Percentiles rank a stretch among this genome's conserved stretches.
phyloP scores from a whole-genome alignment of 2,888 invertebrate species.

The Aleiodes alternator region DNA sequence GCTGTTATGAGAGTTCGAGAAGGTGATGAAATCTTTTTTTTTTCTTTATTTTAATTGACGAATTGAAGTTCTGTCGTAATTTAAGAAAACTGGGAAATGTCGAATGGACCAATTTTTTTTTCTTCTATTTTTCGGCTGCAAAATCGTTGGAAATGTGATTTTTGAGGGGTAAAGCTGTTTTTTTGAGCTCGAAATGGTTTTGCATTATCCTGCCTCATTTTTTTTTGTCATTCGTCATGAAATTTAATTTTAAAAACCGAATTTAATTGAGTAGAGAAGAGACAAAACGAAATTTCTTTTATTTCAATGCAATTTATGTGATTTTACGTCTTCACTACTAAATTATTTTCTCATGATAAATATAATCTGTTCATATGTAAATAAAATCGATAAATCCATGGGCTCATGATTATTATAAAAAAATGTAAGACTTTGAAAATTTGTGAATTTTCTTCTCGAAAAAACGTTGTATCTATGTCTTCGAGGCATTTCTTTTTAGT shows the following conservation, averaged over 20 bases:
- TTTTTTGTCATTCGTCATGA: background rate
- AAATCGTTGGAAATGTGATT: background rate
- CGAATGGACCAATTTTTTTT: background rate
- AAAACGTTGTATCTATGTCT: conserved; percentile 1
- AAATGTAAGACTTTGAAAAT: conserved; percentile 19
- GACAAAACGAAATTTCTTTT: conserved; percentile 10
- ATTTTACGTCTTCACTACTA: background rate
- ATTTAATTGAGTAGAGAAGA: background rate
- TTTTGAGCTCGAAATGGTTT: background rate
- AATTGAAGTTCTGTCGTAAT: background rate
- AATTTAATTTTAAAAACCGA: background rate
- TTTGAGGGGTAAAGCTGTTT: background rate
- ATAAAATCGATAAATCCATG: conserved; percentile 19
- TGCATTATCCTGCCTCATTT: conserved; percentile 11
- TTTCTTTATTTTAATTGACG: background rate
- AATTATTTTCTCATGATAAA: conserved; percentile 28
- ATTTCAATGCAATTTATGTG: conserved; percentile 5
- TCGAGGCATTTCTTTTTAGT: conserved; percentile 41
- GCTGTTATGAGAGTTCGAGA: conserved; percentile 52
- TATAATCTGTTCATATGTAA: conserved; percentile 32
- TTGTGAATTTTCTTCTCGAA: conserved; percentile 15
- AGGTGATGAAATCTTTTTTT: conserved; percentile 49
- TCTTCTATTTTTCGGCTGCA: background rate
- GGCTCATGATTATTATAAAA: conserved; percentile 4
- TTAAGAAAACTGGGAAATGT: background rate